A percentile compares a stretch with the other conserved stretches of the same genome.
Conservation (phyloP, 2,113 vertebrate genomes). For the Octodon degus region DNA sequence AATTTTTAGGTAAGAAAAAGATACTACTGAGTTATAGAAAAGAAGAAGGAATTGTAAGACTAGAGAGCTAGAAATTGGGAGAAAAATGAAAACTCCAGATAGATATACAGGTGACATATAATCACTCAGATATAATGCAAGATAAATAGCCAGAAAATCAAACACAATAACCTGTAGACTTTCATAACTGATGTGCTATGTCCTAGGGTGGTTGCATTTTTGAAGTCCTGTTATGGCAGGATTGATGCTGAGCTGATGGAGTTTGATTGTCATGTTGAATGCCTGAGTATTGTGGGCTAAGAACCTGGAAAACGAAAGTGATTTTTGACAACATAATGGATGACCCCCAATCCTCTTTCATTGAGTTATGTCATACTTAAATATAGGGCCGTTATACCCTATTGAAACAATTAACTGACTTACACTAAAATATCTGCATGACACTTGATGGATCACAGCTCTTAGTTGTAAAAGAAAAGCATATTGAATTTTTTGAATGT, state of each 20-base stretch:
- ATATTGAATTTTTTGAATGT: slow-evolving; percentile 22
- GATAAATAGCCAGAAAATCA: slow-evolving; percentile 3
- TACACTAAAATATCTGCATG: slow-evolving; percentile 48
- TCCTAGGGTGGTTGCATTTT: background rate
- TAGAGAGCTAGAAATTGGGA: slow-evolving; percentile 26
- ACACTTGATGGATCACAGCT: slow-evolving; percentile 34
- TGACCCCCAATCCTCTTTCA: slow-evolving; percentile 62
- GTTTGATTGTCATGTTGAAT: slow-evolving; percentile 43
- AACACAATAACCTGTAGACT: background rate
- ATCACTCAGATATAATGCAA: slow-evolving; percentile 46
- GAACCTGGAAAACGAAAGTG: slow-evolving; percentile 42
- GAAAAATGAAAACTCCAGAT: slow-evolving; percentile 56
- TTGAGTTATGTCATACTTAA: slow-evolving; percentile 69
- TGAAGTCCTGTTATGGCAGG: slow-evolving; percentile 11
- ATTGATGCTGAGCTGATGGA: slow-evolving; percentile 13
- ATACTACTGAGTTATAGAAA: background rate
- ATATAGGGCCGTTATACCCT: slow-evolving; percentile 59
- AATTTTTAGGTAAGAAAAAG: slow-evolving; percentile 2
- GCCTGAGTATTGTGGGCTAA: slow-evolving; percentile 36
- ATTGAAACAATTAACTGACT: slow-evolving; percentile 71
- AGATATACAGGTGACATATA: background rate
- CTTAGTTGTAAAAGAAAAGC: slow-evolving; percentile 2
- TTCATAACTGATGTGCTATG: background rate
- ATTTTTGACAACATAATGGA: slow-evolving; percentile 72
- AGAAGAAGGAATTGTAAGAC: background rate